Evolutionary conservation across 1,140 invertebrate genomes (phyloP).

Genomic region (Apocrypta bakeri): DNA sequence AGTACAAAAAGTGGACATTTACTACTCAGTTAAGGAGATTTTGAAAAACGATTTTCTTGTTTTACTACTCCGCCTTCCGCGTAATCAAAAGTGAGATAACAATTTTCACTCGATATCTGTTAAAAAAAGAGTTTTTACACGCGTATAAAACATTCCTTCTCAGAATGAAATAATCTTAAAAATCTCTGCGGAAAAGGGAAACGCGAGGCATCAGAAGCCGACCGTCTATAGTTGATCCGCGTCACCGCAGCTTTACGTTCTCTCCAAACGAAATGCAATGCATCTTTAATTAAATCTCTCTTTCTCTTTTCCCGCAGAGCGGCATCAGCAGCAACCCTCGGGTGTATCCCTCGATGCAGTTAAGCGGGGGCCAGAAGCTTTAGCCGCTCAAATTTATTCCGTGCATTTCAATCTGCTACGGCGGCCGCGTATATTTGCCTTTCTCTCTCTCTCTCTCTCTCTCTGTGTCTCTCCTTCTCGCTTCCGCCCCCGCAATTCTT

Average conservation of each 20-base stretch:
- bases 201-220: slow-evolving; percentile 12
- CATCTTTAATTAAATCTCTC: slow-evolving; percentile 69
- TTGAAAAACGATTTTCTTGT: too few species aligned
- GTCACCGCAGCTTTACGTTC: background rate
- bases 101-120: too few species aligned
- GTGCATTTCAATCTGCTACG: slow-evolving; percentile 54
- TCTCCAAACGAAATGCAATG: slow-evolving; percentile 59
- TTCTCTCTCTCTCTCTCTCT: slow-evolving; percentile 49
- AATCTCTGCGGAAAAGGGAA: too few species aligned
- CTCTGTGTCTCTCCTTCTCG: slow-evolving; percentile 18
- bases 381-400: slow-evolving; percentile 61
- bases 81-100: too few species aligned
- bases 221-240: background rate
- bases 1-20: background rate
- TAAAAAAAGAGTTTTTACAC: too few species aligned
- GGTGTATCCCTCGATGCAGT: slow-evolving; percentile 30
- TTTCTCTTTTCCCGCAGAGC: slow-evolving; percentile 35
- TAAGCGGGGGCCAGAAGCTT: slow-evolving; percentile 40
- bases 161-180: too few species aligned
- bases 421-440: slow-evolving; percentile 36
- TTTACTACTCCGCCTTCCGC: too few species aligned
- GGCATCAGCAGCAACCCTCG: background rate
- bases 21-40: too few species aligned
- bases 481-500: background rate
- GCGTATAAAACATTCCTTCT: too few species aligned